Percentiles rank a stretch among this genome's conserved stretches.
These are phyloP conservation scores for Trichopria drosophilae DNA, from an alignment of 2,888 invertebrate genomes.

Conservation along the genomic window DNA sequence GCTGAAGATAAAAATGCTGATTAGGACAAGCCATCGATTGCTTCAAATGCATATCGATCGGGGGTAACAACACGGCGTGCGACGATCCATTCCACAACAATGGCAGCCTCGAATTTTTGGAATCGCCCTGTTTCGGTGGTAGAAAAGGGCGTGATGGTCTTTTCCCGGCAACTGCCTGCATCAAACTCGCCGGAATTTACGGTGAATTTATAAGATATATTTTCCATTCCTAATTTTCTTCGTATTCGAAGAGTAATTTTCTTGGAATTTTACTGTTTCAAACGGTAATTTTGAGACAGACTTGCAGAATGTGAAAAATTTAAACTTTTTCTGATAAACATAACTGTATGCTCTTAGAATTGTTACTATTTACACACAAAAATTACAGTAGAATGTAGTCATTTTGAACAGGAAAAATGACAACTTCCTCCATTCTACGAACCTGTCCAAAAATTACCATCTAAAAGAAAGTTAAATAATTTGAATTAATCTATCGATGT, in stretches of 20 bases:
- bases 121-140: conserved; percentile 92
- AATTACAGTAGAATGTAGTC: no score
- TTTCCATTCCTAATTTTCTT: conserved; percentile 8
- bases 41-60: conserved; percentile 94
- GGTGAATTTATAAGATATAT: conserved; percentile 63
- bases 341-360: no score
- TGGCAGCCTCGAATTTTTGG: conserved; percentile 78
- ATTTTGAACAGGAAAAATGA: no score
- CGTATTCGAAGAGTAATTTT: conserved; percentile 1
- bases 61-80: conserved; percentile 82
- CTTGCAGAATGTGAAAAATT: no score
- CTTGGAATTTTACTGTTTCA: background rate
- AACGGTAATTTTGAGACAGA: no score
- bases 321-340: no score
- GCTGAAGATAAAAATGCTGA: no score
- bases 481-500: background rate
- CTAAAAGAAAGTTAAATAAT: background rate
- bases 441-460: no score
- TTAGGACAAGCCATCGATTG: conserved; percentile 80
- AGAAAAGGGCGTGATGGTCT: conserved; percentile 88
- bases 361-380: no score
- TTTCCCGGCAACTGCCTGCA: conserved; percentile 95
- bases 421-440: no score
- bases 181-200: conserved; percentile 90
- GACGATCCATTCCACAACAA: conserved; percentile 97